These are phyloP conservation scores for Drosophila ezoana DNA, from an alignment of 2,888 invertebrate genomes.

Conservation along the genomic window DNA sequence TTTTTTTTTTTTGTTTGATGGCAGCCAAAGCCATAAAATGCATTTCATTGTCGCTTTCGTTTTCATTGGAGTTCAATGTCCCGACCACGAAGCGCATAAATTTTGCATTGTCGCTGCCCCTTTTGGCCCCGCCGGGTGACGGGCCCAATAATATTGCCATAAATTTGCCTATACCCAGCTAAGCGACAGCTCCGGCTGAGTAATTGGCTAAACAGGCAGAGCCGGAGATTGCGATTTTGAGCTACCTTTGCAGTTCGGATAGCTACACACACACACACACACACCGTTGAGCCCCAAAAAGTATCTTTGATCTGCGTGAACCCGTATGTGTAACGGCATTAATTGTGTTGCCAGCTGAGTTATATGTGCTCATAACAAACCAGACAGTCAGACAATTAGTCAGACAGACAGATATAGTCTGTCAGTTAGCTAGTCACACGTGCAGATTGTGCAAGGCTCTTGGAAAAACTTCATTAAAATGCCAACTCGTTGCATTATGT, in stretches of 20 bases:
- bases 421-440: constrained; percentile 42
- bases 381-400: constrained; percentile 9
- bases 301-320: constrained; percentile 40
- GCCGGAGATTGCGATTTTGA: constrained; percentile 19
- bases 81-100: constrained; percentile 51
- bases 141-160: constrained; percentile 44
- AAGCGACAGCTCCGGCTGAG: constrained; percentile 22
- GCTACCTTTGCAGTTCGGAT: constrained; percentile 1
- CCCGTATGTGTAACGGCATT: constrained; percentile 45
- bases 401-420: constrained; percentile 9
- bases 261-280: too few species aligned
- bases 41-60: constrained; percentile 78
- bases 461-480: constrained; percentile 44
- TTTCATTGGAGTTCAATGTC: constrained; percentile 73
- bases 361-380: constrained; percentile 1
- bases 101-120: constrained; percentile 58
- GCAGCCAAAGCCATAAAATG: constrained; percentile 51
- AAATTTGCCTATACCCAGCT: constrained; percentile 44
- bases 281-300: neutral
- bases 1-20: constrained; percentile 14
- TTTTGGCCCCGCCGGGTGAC: constrained; percentile 29
- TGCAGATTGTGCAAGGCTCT: constrained; percentile 53
- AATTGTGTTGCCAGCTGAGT: constrained; percentile 23
- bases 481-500: constrained; percentile 5
- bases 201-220: constrained; percentile 51